phyloP scores from a whole-genome alignment of 2,888 invertebrate genomes.

The Volucella inanis region DNA sequence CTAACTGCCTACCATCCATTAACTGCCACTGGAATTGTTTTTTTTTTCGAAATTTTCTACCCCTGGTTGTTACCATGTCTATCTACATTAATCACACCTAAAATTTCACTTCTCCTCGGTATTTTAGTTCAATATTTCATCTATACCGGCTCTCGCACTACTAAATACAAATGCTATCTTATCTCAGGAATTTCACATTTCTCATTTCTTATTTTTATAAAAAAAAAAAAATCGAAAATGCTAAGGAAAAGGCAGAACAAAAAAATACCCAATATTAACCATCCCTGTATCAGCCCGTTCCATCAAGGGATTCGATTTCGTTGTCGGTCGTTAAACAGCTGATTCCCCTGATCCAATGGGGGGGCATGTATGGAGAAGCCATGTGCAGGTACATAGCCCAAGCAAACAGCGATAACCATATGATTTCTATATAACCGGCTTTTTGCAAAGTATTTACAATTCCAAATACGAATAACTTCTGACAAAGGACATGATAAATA shows the following conservation, averaged over 20 bases:
- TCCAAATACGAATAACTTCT: not conserved
- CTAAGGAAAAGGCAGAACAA: conserved; percentile 1
- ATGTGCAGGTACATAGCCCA: conserved; percentile 52
- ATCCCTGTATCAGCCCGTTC: conserved; percentile 38
- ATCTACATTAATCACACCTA: conserved; percentile 5
- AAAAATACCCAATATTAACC: conserved; percentile 45
- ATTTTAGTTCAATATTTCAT: not conserved
- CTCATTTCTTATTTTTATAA: conserved; percentile 44
- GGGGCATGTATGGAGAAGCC: conserved; percentile 35
- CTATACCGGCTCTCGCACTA: not conserved
- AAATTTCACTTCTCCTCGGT: not conserved
- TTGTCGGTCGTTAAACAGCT: conserved; percentile 71
- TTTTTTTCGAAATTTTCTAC: not conserved
- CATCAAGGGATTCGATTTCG: conserved; percentile 18
- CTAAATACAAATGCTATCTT: conserved; percentile 31
- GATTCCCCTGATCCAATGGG: conserved; percentile 44
- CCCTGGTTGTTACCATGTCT: not conserved
- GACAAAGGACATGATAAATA: conserved; percentile 44
- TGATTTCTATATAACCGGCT: conserved; percentile 72
- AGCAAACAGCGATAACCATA: conserved; percentile 65
- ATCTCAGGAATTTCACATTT: conserved; percentile 32
- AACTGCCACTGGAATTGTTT: not conserved
- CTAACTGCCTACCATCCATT: too few species aligned
- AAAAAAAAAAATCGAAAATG: conserved; percentile 21
- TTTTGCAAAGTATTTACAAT: conserved; percentile 50